Evolutionary conservation across 2,113 vertebrate species (phyloP), one percentile per base, ranked within the genome.

Genomic region (Tylochromis polylepis): DNA sequence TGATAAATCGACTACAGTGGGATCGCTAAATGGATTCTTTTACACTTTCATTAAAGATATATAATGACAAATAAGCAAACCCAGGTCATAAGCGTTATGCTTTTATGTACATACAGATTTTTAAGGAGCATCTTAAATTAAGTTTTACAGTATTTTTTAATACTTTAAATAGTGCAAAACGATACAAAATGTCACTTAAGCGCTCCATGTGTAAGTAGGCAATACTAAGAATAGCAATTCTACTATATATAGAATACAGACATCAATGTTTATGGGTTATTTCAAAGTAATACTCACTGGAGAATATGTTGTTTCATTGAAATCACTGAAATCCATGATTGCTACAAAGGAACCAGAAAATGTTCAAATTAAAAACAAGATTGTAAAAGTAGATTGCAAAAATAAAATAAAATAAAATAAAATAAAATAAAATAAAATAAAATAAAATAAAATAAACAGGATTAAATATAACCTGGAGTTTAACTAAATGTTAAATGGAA

Each of bases 201-300:
- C 46, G 2, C 16, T 31, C 27, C 0, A 4, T 53, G 11, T 53
- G 3, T 53, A 77, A n/a, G 46, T 29, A 77, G 46, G 27, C 18
- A 77, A 34, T 53, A 77, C 16, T 31, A 77, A 77, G 11, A 77
- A n/a, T 53, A 6, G 10, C 6, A 53, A 51, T 29, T 77, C 72
- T 77, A 43, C 15, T 41, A 36, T 55, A 55, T 11, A 83, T 38
- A 77, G 27, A 51, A 77, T 51, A 77, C 27, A 77, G 11, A 77
- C 27, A 53, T 77, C 12, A n/a, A 6, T n/a, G 46, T 77, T 53
- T 77, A 18, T 16, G 27, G 53, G 72, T 51, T 10, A 62, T 15
- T 1, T 3, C 6, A 79, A 79, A 86, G 22, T 11, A 46, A 85
- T 89, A 94, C 94, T 94, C 82, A 94, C 62, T 67, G 62, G 62